Base-by-base conservation (phyloP, 2,113 vertebrate genomes). In the Otis tarda region DNA sequence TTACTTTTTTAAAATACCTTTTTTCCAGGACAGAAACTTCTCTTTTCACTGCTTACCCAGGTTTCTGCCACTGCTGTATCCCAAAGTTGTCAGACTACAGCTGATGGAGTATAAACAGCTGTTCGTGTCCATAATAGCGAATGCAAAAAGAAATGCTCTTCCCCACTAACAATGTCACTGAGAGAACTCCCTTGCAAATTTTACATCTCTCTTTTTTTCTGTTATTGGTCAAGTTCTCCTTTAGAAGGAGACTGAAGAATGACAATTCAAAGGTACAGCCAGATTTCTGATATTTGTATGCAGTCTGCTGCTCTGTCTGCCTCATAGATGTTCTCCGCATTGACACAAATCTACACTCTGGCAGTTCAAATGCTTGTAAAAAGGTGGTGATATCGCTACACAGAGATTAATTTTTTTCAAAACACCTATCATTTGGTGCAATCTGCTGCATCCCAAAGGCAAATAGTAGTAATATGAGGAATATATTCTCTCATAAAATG, bases 301-400 rank as follows among this genome's bases (percentile, higher is more conserved):
- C 90, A 90, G 68, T 81, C 47, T 89, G n/a, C 76, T 89, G 61
- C 65, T 83, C 52, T 68, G 37, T 77, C 79, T 71, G 37, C 79
- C 76, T 92, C 79, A 45, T 88, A 27, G 74, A 43, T 27, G 60
- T 95, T 78, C 77, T 89, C 83, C 3, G 20, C 76, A 45, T 43
- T 81, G 79, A 75, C 86, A 92, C 60, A 96, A 93, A 92, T 94
- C 92, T 87, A 57, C n/a, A 59, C 35, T 63, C 35, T 68, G 76
- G 49, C 92, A 93, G 69, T 90, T 94, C 56, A 90, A 92, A 81
- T 94, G 80, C 82, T 93, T 93, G 60, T 86, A 83, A 83, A 90
- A 69, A 89, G 60, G 60, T 31, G 19, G 49, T 92, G 64, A 75
- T 86, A 77, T 28, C 12, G 1, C 85, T 43, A 68, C 45, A 69